phyloP scores from a whole-genome alignment of 2,797 vertebrate genomes.

The Linurgus olivaceus region DNA sequence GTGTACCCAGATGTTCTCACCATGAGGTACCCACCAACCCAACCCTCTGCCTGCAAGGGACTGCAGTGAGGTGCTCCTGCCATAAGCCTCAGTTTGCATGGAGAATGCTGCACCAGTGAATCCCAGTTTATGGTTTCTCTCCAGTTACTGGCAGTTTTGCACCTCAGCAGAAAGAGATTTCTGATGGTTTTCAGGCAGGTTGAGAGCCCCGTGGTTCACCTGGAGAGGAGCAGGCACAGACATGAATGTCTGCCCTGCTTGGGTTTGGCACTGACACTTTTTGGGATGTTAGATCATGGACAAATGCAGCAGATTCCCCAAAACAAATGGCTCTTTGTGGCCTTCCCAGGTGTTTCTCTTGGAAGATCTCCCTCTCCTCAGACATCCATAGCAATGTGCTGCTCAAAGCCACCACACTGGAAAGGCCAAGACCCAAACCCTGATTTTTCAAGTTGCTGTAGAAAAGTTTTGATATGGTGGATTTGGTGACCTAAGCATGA shows the following conservation, averaged over 20 bases:
- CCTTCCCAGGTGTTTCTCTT: background rate
- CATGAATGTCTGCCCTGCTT: fast-evolving
- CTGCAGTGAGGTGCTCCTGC: background rate
- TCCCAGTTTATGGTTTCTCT: background rate
- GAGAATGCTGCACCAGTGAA: background rate
- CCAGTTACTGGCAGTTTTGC: background rate
- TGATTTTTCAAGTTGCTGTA: background rate
- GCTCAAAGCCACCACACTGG: background rate
- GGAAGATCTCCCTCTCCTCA: background rate
- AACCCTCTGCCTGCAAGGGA: background rate
- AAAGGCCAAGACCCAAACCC: background rate
- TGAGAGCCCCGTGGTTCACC: background rate
- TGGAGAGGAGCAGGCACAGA: background rate
- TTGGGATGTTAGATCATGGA: background rate
- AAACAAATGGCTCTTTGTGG: background rate
- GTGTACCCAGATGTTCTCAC: background rate
- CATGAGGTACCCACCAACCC: background rate
- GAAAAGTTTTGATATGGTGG: background rate
- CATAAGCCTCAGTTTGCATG: background rate
- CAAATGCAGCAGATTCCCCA: background rate
- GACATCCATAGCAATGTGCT: background rate
- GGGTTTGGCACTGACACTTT: background rate
- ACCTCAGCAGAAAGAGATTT: background rate
- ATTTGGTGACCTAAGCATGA: background rate
- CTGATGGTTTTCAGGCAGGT: background rate